Percentiles rank a stretch among this genome's conserved stretches.
These are phyloP conservation scores for Darwinula stevensoni DNA, from an alignment of 2,888 invertebrate species.

Conservation along the genomic window DNA sequence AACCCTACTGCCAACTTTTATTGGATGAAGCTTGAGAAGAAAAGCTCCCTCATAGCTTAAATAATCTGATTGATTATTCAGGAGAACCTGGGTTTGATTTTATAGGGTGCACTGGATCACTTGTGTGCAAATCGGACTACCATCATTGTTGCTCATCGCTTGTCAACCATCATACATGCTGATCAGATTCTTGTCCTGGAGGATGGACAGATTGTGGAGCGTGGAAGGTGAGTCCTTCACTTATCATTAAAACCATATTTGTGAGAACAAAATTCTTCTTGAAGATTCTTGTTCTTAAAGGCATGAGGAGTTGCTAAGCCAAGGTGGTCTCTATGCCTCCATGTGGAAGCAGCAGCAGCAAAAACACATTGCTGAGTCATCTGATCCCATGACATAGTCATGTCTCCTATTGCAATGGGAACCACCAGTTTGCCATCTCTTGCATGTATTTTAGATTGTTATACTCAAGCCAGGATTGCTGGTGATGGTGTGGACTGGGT, in stretches of 20 bases:
- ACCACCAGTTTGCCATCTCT: too few relatives aligned
- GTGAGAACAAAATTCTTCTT: background rate
- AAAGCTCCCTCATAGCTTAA: too few relatives aligned
- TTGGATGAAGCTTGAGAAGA: too few relatives aligned
- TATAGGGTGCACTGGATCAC: slow-evolving; percentile 33
- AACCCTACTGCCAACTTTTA: too few relatives aligned
- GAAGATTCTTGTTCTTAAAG: slow-evolving; percentile 20
- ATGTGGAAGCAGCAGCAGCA: slow-evolving; percentile 83
- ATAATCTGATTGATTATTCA: too few relatives aligned
- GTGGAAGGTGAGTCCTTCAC: slow-evolving; percentile 33
- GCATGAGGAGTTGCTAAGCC: slow-evolving; percentile 34
- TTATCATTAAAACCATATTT: slow-evolving; percentile 4
- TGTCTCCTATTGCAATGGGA: too few relatives aligned
- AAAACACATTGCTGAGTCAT: too few relatives aligned
- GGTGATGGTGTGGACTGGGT: too few relatives aligned
- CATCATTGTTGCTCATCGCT: slow-evolving; percentile 68
- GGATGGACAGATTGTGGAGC: slow-evolving; percentile 68
- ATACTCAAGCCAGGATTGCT: too few relatives aligned
- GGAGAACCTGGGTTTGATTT: too few relatives aligned
- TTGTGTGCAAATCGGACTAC: slow-evolving; percentile 67
- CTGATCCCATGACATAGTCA: too few relatives aligned
- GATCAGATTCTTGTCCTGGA: slow-evolving; percentile 75
- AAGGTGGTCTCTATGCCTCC: slow-evolving; percentile 43
- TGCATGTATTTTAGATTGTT: too few relatives aligned
- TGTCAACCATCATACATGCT: slow-evolving; percentile 80